Percentiles rank a stretch among this genome's conserved stretches.
phyloP scores from a whole-genome alignment of 1,140 invertebrate species.

The Scylla paramamosain region DNA sequence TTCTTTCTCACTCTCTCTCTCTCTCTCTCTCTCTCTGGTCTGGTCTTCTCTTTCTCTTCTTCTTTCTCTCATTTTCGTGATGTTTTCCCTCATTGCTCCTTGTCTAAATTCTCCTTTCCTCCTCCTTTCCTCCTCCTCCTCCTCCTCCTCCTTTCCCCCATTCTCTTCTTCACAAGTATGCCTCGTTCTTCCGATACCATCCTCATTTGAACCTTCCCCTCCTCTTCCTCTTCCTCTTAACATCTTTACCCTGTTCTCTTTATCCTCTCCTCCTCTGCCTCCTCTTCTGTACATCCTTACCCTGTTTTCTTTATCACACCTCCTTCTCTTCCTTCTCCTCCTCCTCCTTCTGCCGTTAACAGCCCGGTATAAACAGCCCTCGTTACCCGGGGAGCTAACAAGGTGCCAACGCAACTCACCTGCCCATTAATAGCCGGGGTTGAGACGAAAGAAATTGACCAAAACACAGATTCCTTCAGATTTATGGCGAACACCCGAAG shows the following conservation, averaged over 20 bases:
- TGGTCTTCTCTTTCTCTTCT: no score
- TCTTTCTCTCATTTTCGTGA: no score
- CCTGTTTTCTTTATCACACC: no score
- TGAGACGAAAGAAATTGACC: conserved; percentile 27
- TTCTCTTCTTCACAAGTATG: neutral
- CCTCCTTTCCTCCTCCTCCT: neutral
- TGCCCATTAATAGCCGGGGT: conserved; percentile 41
- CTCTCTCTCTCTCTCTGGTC: no score
- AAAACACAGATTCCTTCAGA: conserved; percentile 39
- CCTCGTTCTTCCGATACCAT: neutral
- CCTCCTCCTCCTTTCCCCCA: neutral
- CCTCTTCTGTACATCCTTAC: neutral
- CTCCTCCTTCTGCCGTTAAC: neutral
- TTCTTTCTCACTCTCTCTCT: no score
- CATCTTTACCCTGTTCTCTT: neutral
- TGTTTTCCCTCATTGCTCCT: no score
- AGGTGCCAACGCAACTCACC: conserved; percentile 48
- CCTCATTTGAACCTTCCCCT: neutral
- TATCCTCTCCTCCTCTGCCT: neutral
- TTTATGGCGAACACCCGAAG: conserved; percentile 25
- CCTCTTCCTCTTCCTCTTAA: neutral
- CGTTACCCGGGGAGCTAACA: conserved; percentile 38
- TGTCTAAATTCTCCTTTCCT: neutral
- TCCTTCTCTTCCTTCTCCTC: neutral
- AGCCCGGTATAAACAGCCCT: neutral